These are phyloP conservation scores for Cotesia chilonis DNA, from an alignment of 1,140 invertebrate genomes.

Conservation along the genomic window DNA sequence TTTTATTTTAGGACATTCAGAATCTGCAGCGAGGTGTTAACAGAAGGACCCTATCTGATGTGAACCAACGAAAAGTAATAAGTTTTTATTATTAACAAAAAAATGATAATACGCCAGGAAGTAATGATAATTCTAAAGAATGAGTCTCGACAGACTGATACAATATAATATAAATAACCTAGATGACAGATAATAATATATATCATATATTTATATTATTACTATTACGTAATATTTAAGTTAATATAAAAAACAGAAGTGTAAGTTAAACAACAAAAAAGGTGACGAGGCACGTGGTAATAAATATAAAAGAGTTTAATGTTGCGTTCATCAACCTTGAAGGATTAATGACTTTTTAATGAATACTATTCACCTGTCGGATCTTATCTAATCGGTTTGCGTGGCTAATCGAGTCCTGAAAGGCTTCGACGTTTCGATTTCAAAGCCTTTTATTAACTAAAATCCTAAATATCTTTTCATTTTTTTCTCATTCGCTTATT, in stretches of 20 bases:
- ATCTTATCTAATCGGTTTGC: slow-evolving; percentile 34
- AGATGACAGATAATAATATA: slow-evolving; percentile 2
- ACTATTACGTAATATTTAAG: background rate
- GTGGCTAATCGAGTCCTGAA: slow-evolving; percentile 31
- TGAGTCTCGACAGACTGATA: too few relatives aligned
- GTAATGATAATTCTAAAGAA: too few relatives aligned
- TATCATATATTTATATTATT: background rate
- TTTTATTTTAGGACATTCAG: background rate
- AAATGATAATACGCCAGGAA: background rate
- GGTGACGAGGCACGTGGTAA: slow-evolving; percentile 8
- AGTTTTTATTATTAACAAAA: background rate
- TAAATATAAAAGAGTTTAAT: too few relatives aligned
- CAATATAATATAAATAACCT: too few relatives aligned
- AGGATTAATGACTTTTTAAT: slow-evolving; percentile 45
- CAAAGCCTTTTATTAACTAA: background rate
- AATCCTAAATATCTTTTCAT: slow-evolving; percentile 1
- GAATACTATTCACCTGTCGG: slow-evolving; percentile 35
- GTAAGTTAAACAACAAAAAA: slow-evolving; percentile 14
- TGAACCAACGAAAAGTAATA: slow-evolving; percentile 10
- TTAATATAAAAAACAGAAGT: background rate
- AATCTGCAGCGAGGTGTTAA: slow-evolving; percentile 13
- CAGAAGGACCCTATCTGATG: background rate
- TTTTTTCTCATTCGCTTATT: background rate
- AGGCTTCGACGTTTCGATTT: slow-evolving; percentile 28
- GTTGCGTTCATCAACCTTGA: slow-evolving; percentile 32